Percentiles rank a stretch among this genome's conserved stretches.
Conservation (phyloP, 1,140 invertebrate species). For the Drosophila seguyi region DNA sequence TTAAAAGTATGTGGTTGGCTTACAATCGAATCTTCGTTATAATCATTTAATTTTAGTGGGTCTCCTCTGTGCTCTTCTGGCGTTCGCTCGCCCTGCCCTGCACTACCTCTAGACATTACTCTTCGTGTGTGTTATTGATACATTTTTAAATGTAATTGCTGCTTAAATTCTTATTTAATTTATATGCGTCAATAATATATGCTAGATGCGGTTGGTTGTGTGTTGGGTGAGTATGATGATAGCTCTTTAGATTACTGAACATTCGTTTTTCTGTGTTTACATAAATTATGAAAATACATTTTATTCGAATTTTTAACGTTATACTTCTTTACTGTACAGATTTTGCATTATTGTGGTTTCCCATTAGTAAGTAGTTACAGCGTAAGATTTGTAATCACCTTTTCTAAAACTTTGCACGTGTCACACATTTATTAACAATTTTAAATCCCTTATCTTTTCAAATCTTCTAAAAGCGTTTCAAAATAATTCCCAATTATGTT, state of each 20-base stretch:
- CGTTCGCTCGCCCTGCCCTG: slow-evolving; percentile 45
- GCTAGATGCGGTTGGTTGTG: slow-evolving; percentile 50
- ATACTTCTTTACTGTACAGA: slow-evolving; percentile 73
- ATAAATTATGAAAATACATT: slow-evolving; percentile 82
- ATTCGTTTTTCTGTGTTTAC: slow-evolving; percentile 66
- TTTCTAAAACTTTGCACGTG: slow-evolving; percentile 71
- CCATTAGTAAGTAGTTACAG: slow-evolving; percentile 52
- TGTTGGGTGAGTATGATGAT: slow-evolving; percentile 26
- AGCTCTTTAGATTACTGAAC: slow-evolving; percentile 50
- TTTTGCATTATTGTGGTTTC: slow-evolving; percentile 33
- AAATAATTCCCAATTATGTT: slow-evolving; percentile 54
- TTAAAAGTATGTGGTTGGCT: slow-evolving; percentile 82
- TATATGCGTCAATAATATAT: slow-evolving; percentile 73
- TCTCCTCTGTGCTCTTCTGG: slow-evolving; percentile 24
- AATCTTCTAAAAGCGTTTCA: slow-evolving; percentile 66
- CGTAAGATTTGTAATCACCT: slow-evolving; percentile 40
- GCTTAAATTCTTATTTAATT: slow-evolving; percentile 67
- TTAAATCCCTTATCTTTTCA: slow-evolving; percentile 53
- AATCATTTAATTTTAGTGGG: slow-evolving; percentile 69
- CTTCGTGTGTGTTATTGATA: slow-evolving; percentile 54
- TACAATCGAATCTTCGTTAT: slow-evolving; percentile 74
- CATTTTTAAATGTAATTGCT: slow-evolving; percentile 71
- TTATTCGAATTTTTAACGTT: slow-evolving; percentile 77
- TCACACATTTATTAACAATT: slow-evolving; percentile 68
- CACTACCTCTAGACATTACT: slow-evolving; percentile 50